Evolutionary conservation across 2,113 vertebrate species (phyloP).

Genomic region (Motacilla alba): DNA sequence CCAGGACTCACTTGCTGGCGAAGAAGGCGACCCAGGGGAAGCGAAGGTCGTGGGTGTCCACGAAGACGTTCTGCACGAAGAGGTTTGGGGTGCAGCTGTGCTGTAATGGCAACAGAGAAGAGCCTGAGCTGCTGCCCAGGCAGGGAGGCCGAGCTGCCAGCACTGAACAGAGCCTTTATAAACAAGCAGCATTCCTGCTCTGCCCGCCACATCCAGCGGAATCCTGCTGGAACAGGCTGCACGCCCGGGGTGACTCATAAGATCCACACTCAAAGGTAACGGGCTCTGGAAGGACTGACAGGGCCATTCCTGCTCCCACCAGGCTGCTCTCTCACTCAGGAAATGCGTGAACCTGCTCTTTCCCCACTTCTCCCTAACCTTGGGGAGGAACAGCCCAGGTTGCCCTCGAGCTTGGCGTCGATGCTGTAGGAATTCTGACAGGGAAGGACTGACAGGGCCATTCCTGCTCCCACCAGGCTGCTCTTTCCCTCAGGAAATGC

Average conservation of each 20-base stretch:
- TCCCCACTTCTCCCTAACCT: fast-evolving
- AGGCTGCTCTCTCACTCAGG: fast-evolving
- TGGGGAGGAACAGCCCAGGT: not conserved
- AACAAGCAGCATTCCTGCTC: not conserved
- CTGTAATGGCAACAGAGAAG: not conserved
- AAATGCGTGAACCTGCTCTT: not conserved
- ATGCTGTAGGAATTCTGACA: no score
- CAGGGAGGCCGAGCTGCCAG: not conserved
- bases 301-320: not conserved
- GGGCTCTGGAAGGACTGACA: not conserved
- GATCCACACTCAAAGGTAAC: not conserved
- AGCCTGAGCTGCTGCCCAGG: not conserved
- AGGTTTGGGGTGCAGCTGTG: constrained; percentile 97
- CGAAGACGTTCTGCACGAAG: constrained; percentile 98
- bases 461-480: not conserved
- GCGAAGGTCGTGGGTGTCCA: constrained; percentile 95
- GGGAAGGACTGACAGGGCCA: not conserved
- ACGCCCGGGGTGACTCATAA: fast-evolving
- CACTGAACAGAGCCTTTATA: fast-evolving
- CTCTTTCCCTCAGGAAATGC: fast-evolving
- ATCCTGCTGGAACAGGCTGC: not conserved
- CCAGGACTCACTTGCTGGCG: constrained; percentile 90
- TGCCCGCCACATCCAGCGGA: not conserved
- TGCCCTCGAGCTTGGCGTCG: no score
- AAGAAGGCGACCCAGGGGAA: constrained; percentile 99